A percentile compares a stretch with the other conserved stretches of the same genome.
Conservation (phyloP, 2,888 invertebrate species). For the Endotricha flammealis region DNA sequence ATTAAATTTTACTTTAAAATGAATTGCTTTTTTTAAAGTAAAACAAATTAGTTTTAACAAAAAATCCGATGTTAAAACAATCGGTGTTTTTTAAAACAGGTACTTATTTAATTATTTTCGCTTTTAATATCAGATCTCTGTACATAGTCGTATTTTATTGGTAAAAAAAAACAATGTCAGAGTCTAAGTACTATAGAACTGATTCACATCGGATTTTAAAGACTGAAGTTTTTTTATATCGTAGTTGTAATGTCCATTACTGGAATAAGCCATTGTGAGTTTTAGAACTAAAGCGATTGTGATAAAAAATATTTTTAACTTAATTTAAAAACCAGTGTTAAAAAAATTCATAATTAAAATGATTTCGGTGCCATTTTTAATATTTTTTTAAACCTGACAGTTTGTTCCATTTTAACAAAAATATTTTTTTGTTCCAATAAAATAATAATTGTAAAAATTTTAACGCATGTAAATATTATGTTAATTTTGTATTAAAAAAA, state of each 20-base stretch:
- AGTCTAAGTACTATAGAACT: constrained; percentile 32
- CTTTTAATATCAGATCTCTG: constrained; percentile 25
- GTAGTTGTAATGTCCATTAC: constrained; percentile 58
- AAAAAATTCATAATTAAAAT: constrained; percentile 35
- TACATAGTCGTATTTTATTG: constrained; percentile 19
- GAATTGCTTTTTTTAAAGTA: constrained; percentile 12
- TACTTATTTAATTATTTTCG: constrained; percentile 16
- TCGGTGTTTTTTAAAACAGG: constrained; percentile 45
- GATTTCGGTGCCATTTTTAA: constrained; percentile 57
- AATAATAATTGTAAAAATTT: constrained; percentile 45
- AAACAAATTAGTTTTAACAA: constrained; percentile 37
- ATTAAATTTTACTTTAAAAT: constrained; percentile 17
- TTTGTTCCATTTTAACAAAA: constrained; percentile 40
- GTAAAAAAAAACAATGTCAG: constrained; percentile 19
- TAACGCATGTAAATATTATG: constrained; percentile 66
- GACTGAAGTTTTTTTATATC: constrained; percentile 63
- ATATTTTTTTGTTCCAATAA: constrained; percentile 31
- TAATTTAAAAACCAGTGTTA: constrained; percentile 49
- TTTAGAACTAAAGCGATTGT: constrained; percentile 59
- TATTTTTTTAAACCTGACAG: constrained; percentile 55
- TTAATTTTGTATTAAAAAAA: constrained; percentile 38
- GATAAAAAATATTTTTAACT: constrained; percentile 67
- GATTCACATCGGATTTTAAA: constrained; percentile 60
- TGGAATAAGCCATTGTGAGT: constrained; percentile 57
- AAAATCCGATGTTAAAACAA: constrained; percentile 50